phyloP scores from a whole-genome alignment of 2,888 invertebrate genomes.

The Galerucella pusilla region DNA sequence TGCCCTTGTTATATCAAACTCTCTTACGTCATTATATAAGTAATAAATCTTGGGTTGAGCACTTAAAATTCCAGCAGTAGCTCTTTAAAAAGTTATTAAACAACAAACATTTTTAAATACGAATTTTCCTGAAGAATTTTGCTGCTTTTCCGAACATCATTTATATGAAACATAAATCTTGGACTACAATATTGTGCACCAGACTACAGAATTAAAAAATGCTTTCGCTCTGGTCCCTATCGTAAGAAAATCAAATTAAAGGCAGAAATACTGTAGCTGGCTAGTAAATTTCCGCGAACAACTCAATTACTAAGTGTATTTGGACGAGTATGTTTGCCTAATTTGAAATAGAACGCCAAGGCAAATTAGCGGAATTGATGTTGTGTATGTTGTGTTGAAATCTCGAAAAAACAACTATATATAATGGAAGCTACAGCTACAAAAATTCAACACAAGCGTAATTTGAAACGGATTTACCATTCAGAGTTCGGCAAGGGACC shows the following conservation, averaged over 20 bases:
- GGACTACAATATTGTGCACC: conserved; percentile 1
- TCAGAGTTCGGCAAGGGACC: too few species aligned
- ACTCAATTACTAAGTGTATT: neutral
- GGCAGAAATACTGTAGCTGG: neutral
- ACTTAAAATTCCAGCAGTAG: conserved; percentile 6
- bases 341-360: neutral
- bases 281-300: neutral
- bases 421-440: too few species aligned
- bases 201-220: conserved; percentile 11
- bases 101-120: conserved; percentile 13
- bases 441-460: too few species aligned
- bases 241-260: conserved; percentile 12
- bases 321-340: neutral
- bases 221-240: neutral
- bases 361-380: too few species aligned
- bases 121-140: conserved; percentile 7
- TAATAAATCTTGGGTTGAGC: neutral
- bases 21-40: neutral
- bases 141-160: conserved; percentile 12
- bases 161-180: conserved; percentile 17
- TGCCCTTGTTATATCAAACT: neutral
- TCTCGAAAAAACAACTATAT: too few species aligned
- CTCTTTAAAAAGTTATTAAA: conserved; percentile 2
- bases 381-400: too few species aligned
- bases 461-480: too few species aligned